These are phyloP conservation scores for Pseudonaja textilis DNA, from an alignment of 2,113 vertebrate species.

Conservation along the genomic window DNA sequence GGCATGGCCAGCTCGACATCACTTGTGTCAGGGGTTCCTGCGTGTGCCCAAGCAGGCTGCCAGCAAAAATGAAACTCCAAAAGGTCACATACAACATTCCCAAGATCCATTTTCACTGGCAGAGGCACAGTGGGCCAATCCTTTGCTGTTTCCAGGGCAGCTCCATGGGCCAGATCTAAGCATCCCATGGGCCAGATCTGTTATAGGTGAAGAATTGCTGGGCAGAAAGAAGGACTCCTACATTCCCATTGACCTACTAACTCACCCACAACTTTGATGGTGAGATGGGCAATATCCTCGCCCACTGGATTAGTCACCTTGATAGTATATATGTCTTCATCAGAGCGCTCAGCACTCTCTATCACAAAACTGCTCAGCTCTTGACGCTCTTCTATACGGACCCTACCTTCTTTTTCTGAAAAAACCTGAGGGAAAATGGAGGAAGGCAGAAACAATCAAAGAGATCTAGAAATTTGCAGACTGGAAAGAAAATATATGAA, in stretches of 20 bases:
- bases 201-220: background rate
- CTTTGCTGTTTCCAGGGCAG: too few species aligned
- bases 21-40: too few species aligned
- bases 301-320: conserved; percentile 81
- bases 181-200: too few species aligned
- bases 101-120: too few species aligned
- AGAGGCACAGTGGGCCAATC: too few species aligned
- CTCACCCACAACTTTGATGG: conserved; percentile 81
- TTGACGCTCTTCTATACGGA: conserved; percentile 72
- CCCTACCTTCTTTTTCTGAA: conserved; percentile 70
- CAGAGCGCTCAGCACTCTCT: conserved; percentile 75
- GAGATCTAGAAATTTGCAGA: background rate
- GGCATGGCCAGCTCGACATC: too few species aligned
- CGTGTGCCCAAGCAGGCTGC: too few species aligned
- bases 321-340: conserved; percentile 82
- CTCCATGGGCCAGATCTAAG: too few species aligned
- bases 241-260: background rate
- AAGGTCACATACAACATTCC: too few species aligned
- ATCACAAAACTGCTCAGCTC: conserved; percentile 83
- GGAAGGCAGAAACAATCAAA: background rate
- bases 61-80: too few species aligned
- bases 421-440: conserved; percentile 65
- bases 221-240: too few species aligned
- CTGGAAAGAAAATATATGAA: background rate
- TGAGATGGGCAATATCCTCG: conserved; percentile 78